Evolutionary conservation across 2,113 vertebrate genomes (phyloP).

Genomic region (Ochotona curzoniae): DNA sequence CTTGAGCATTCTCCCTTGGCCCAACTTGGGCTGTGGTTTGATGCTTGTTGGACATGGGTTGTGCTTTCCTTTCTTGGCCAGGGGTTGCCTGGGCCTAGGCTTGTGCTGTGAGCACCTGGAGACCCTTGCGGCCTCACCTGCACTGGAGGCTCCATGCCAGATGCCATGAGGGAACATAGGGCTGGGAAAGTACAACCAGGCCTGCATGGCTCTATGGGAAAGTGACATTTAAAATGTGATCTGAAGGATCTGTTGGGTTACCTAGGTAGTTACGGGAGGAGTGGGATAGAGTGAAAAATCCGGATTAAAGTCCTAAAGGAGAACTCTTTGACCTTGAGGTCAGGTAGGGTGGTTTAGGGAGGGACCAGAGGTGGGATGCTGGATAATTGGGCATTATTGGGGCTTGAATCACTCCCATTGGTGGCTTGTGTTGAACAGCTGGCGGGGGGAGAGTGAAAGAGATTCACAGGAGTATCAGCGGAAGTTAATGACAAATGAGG

Average conservation of each 20-base stretch:
- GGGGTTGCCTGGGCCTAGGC: neutral
- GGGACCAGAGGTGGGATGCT: neutral
- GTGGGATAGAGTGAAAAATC: neutral
- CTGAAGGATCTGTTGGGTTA: neutral
- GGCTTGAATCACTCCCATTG: neutral
- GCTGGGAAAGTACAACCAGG: accelerated
- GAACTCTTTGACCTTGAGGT: neutral
- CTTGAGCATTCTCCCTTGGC: neutral
- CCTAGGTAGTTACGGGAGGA: neutral
- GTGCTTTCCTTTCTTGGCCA: neutral
- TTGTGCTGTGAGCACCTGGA: neutral
- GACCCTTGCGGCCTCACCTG: accelerated
- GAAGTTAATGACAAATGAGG: neutral
- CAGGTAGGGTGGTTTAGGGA: neutral
- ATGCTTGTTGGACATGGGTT: neutral
- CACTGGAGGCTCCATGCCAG: neutral
- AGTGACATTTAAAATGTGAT: neutral
- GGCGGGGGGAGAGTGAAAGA: neutral
- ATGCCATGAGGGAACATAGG: neutral
- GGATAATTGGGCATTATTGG: neutral
- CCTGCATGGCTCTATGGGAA: neutral
- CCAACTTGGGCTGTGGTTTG: neutral
- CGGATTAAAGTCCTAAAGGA: neutral
- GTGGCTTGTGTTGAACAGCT: neutral
- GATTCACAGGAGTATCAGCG: neutral